A percentile compares a stretch with the other conserved stretches of the same genome.
Evolutionary conservation across 2,113 vertebrate genomes (phyloP).

Genomic region (Leuciscus idus): DNA sequence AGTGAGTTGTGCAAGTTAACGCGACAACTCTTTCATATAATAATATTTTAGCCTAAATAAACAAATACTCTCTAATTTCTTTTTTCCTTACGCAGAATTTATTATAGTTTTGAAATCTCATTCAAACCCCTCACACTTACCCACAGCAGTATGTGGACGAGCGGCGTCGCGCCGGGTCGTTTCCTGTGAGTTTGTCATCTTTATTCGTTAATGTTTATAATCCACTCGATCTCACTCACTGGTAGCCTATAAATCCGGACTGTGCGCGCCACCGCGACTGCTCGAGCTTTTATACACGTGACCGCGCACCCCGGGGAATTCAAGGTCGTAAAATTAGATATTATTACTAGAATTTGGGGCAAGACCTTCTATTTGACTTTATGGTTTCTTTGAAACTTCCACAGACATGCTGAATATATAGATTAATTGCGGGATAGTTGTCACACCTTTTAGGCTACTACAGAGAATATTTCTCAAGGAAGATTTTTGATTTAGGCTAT

Average conservation of each 20-base stretch:
- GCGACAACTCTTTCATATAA: neutral
- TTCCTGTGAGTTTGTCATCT: constrained; percentile 17
- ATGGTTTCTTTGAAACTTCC: neutral
- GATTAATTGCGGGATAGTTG: neutral
- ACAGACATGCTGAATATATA: too few species aligned
- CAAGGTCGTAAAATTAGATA: neutral
- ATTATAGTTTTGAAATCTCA: neutral
- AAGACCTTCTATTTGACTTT: neutral
- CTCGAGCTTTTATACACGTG: constrained; percentile 22
- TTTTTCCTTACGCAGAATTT: neutral
- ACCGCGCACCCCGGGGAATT: neutral
- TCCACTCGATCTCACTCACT: neutral
- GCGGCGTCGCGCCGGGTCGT: neutral
- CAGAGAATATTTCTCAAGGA: neutral
- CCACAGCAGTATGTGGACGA: neutral
- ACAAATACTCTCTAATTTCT: neutral
- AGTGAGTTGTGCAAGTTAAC: neutral
- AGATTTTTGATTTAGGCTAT: neutral
- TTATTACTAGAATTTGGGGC: neutral
- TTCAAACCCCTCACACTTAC: neutral
- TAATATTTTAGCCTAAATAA: neutral
- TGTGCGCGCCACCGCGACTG: neutral
- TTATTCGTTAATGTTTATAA: neutral
- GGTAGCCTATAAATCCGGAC: neutral
- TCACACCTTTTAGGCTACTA: neutral